Evolutionary conservation across 2,113 vertebrate species (phyloP), one percentile per base, ranked within the genome.

Genomic region (Ctenodactylus gundi): DNA sequence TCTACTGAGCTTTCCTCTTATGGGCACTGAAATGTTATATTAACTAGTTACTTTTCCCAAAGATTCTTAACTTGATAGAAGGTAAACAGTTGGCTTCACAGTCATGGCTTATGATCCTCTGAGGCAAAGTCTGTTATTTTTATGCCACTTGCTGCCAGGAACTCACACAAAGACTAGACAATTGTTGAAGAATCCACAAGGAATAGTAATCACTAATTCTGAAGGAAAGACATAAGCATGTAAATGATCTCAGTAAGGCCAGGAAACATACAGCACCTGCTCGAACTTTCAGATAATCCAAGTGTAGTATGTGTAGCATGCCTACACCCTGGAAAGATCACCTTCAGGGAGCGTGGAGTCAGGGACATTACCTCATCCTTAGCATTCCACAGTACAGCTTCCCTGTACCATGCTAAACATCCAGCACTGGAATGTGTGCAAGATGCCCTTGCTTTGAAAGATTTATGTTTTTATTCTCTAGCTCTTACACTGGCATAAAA

Each of bases 401-500:
- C 49, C 58, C 39, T 15, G 58, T 10, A 29, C 17, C 55, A 58
- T 46, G 62, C 31, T 34, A 81, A 77, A 57, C 6, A 55, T 55
- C 23, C 18, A 57, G 41, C 36, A 12, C 10, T 58, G 34, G 62
- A n/a, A 11, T 76, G 58, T 39, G 8, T 41, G 27, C 14, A 78
- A 87, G 41, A 46, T 7, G 27, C 14, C n/a, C 75, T 90, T 44
- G 51, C 17, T 75, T 34, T 46, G 27, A n/a, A 80, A 67, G 51
- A 94, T 90, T 87, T 65, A 72, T 34, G 25, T 12, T 92, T 57
- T 81, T 31, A 76, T 90, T 94, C 34, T 55, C 15, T 49, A 90
- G 53, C 72, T 97, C 88, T 72, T 76, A 88, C 10, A 64, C 6
- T 68, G 62, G 27, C n/a, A 90, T 65, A 80, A 94, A 91, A 95